Base-by-base conservation (phyloP, 2,888 invertebrate species). In the Limnephilus marmoratus region DNA sequence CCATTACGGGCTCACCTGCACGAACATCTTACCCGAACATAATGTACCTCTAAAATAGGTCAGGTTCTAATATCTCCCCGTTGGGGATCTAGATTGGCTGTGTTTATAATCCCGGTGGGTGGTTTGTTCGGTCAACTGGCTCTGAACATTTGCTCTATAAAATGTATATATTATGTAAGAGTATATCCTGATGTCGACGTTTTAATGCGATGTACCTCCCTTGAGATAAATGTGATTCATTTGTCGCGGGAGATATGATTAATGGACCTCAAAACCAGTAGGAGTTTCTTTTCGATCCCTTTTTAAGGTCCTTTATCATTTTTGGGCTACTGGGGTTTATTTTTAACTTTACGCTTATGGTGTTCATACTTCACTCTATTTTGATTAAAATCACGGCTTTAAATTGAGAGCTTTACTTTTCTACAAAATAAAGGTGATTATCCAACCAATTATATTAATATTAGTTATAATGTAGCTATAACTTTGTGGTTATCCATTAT, bases 171-270 rank as follows among this genome's bases (percentile, higher is more conserved):
- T 90, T 53, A 49, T 81, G 91, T 68, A 85, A 80, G 91, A 49
- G 45, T 45, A 45, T 45, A 81, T 68, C 80, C 80, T 85, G 18
- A 90, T 91, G 93, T 92, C 92, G 93, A 93, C 92, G 92, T 92
- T 93, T 93, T 93, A 93, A 93, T 93, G 91, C 90, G 92, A 37
- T 91, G 85, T 93, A 93, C 93, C 92, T 88, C 91, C 91, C 68
- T 31, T 91, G 88, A 90, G 90, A 85, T 92, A 91, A 92, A 92
- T 93, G 93, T 85, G 89, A 91, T 93, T 92, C 90, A 93, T 93
- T 93, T 93, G 93, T 93, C 93, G 80, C 91, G 90, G 91, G 82
- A 83, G 87, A 91, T 89, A 93, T 93, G 93, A 93, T 93, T 93
- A 92, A 93, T 93, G 92, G 81, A 81, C 85, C 90, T 34, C 90